A percentile compares a stretch with the other conserved stretches of the same genome.
These are phyloP conservation scores for Lagorchestes hirsutus DNA, from an alignment of 2,797 vertebrate species.

Conservation along the genomic window DNA sequence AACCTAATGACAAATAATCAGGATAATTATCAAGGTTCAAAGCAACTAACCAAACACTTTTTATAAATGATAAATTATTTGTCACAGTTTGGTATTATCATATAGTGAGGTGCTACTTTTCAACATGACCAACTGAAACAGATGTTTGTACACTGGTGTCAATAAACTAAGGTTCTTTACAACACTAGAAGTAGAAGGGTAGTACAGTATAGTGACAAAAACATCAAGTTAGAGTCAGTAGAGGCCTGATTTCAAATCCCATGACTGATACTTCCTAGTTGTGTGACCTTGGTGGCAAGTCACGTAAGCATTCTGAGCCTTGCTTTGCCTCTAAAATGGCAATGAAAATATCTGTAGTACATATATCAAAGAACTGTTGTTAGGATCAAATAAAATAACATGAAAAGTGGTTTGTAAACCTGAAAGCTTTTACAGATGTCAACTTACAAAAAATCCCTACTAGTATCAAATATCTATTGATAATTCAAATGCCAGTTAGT, in stretches of 20 bases:
- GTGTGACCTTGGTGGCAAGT: neutral
- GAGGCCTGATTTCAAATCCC: neutral
- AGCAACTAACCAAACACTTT: slow-evolving; percentile 33
- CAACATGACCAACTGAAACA: neutral
- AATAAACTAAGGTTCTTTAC: neutral
- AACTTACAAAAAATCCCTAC: neutral
- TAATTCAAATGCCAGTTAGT: neutral
- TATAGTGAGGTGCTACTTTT: neutral
- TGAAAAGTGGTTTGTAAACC: no score
- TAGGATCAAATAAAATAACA: neutral
- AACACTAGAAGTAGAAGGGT: neutral
- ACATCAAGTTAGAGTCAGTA: neutral
- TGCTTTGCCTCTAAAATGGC: neutral
- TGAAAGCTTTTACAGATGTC: neutral
- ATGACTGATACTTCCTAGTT: neutral
- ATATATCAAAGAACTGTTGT: neutral
- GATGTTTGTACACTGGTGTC: neutral
- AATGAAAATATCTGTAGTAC: neutral
- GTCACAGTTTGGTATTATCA: neutral
- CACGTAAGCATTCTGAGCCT: neutral
- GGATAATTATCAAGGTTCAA: slow-evolving; percentile 31
- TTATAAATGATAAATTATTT: slow-evolving; percentile 32
- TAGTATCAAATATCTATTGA: neutral
- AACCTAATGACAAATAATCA: neutral
- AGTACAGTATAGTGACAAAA: neutral